Evolutionary conservation across 2,113 vertebrate species (phyloP).

Genomic region (Poeciliopsis prolifica): DNA sequence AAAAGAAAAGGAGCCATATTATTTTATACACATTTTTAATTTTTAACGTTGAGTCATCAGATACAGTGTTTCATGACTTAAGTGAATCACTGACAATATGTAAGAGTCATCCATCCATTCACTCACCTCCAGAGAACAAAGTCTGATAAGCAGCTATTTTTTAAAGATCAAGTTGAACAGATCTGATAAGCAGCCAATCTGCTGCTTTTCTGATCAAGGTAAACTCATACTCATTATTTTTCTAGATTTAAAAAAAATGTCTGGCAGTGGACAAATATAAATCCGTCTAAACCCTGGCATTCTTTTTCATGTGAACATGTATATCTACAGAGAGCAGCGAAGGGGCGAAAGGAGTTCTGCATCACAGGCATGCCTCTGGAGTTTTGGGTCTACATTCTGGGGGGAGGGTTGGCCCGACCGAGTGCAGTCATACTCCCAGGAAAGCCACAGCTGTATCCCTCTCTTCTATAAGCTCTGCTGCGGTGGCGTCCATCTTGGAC

Average conservation of each 20-base stretch:
- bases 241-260: background rate
- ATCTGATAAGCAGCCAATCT: background rate
- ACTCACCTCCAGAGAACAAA: constrained; percentile 20
- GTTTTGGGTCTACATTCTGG: constrained; percentile 74
- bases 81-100: constrained; percentile 40
- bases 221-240: constrained; percentile 5
- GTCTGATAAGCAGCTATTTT: constrained; percentile 1
- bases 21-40: constrained; percentile 18
- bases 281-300: constrained; percentile 39
- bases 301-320: constrained; percentile 5
- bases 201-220: background rate
- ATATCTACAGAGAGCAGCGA: constrained; percentile 32
- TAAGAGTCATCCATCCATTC: constrained; percentile 51
- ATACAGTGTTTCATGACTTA: constrained; percentile 55
- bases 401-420: constrained; percentile 26
- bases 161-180: background rate
- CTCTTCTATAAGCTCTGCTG: constrained; percentile 91
- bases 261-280: constrained; percentile 16
- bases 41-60: constrained; percentile 50
- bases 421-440: constrained; percentile 86
- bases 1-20: background rate
- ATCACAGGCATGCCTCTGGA: constrained; percentile 86
- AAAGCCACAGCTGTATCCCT: constrained; percentile 92
- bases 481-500: constrained; percentile 91
- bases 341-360: constrained; percentile 55